Evolutionary conservation across 64 coral and sea anemone species (phyloP).

Genomic region (Trachythela sp.): DNA sequence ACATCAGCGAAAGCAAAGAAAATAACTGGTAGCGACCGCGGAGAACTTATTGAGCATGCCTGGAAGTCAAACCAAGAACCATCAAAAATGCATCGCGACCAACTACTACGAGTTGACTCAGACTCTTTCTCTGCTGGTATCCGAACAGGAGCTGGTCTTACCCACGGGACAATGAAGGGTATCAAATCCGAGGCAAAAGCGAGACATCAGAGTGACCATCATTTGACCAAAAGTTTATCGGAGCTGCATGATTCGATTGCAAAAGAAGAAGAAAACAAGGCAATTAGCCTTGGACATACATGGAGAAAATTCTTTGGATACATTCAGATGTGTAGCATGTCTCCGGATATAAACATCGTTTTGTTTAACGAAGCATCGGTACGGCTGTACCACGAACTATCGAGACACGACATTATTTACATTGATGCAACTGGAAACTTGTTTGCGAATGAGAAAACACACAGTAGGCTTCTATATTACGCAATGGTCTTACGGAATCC

Average conservation of each 20-base stretch:
- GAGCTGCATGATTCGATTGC: background rate
- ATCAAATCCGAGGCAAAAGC: background rate
- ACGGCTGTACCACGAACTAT: constrained; percentile 24
- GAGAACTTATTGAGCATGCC: background rate
- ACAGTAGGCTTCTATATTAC: constrained; percentile 25
- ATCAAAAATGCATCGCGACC: background rate
- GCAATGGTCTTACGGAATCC: constrained; percentile 25
- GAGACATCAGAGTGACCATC: background rate
- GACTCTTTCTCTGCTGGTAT: too few relatives aligned
- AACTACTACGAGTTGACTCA: background rate
- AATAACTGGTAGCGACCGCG: background rate
- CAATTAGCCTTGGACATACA: constrained; percentile 19
- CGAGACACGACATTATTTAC: constrained; percentile 28
- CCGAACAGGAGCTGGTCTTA: too few relatives aligned
- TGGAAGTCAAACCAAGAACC: background rate
- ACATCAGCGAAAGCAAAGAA: constrained; percentile 12
- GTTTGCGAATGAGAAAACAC: background rate
- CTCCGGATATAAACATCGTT: constrained; percentile 9
- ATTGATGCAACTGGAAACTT: constrained; percentile 42
- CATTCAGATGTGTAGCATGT: constrained; percentile 33
- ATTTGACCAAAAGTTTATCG: background rate
- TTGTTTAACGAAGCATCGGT: constrained; percentile 40
- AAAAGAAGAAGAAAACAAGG: constrained; percentile 11
- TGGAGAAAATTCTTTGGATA: constrained; percentile 41
- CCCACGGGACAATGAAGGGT: background rate